A percentile compares a stretch with the other conserved stretches of the same genome.
Conservation (phyloP, 2,797 vertebrate species). For the Gallinago nigripennis region DNA sequence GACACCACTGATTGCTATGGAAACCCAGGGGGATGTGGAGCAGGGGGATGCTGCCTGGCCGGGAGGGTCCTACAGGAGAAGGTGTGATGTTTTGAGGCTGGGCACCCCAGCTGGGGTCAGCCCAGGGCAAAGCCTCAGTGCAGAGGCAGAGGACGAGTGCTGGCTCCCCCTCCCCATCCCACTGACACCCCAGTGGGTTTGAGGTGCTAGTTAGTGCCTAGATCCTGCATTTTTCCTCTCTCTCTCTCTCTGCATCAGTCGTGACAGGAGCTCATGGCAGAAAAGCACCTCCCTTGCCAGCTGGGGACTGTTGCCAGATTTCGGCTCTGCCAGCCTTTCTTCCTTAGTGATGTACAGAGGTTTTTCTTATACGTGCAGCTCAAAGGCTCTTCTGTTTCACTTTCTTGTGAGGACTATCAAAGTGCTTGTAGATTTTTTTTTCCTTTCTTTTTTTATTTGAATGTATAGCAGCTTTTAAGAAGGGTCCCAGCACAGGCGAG, state of each 20-base stretch:
- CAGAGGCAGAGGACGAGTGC: rapidly evolving
- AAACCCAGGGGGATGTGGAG: not conserved
- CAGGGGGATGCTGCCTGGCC: not conserved
- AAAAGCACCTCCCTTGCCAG: slow-evolving; percentile 23
- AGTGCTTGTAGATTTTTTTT: not conserved
- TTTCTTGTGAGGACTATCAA: slow-evolving; percentile 40
- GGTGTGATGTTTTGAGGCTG: not conserved
- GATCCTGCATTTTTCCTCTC: not conserved
- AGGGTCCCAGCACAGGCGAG: not conserved
- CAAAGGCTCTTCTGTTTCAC: slow-evolving; percentile 48
- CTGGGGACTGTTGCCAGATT: slow-evolving; percentile 36
- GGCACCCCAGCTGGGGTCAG: not conserved
- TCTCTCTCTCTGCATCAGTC: slow-evolving; percentile 4
- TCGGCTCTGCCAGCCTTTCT: not conserved
- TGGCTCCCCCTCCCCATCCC: not conserved
- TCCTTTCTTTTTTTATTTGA: not conserved
- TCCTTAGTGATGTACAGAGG: not conserved
- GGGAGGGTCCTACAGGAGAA: not conserved
- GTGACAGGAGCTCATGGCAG: slow-evolving; percentile 3
- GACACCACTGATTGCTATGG: slow-evolving; percentile 52
- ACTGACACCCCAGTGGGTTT: not conserved
- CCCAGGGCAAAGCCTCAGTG: not conserved
- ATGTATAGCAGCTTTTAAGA: slow-evolving; percentile 35
- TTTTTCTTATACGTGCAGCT: slow-evolving; percentile 6
- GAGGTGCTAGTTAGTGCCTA: not conserved